Evolutionary conservation across 2,113 vertebrate genomes (phyloP).

Genomic region (Lichenostomus cassidix): DNA sequence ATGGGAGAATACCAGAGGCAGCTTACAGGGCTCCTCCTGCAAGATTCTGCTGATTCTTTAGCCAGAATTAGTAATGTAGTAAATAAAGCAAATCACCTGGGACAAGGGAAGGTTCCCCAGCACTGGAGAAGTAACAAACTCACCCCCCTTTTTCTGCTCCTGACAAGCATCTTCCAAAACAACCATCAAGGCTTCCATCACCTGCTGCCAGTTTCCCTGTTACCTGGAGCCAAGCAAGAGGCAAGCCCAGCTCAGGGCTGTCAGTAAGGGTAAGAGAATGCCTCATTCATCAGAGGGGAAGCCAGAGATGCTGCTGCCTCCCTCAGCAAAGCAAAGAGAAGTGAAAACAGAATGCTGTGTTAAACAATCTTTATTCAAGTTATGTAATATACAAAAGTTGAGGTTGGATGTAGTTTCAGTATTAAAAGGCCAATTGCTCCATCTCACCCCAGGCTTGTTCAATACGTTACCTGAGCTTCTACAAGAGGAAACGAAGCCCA

Average conservation of each 20-base stretch:
- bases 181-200: background rate
- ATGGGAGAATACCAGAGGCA: background rate
- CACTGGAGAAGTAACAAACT: background rate
- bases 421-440: slow-evolving; percentile 4
- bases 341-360: accelerated
- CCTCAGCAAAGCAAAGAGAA: background rate
- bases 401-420: background rate
- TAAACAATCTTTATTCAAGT: slow-evolving; percentile 44
- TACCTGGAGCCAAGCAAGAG: accelerated
- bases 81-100: accelerated
- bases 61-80: background rate
- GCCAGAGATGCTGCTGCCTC: background rate
- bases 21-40: background rate
- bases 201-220: background rate
- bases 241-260: background rate
- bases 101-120: too few species aligned
- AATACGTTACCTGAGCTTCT: background rate
- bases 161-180: background rate
- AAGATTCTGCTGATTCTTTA: too few species aligned
- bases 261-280: background rate
- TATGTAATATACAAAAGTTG: slow-evolving; percentile 43
- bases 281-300: background rate
- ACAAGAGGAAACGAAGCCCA: background rate
- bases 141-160: background rate
- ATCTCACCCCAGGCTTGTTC: background rate